phyloP scores from a whole-genome alignment of 2,797 vertebrate genomes.

The Etheostoma perlongum region DNA sequence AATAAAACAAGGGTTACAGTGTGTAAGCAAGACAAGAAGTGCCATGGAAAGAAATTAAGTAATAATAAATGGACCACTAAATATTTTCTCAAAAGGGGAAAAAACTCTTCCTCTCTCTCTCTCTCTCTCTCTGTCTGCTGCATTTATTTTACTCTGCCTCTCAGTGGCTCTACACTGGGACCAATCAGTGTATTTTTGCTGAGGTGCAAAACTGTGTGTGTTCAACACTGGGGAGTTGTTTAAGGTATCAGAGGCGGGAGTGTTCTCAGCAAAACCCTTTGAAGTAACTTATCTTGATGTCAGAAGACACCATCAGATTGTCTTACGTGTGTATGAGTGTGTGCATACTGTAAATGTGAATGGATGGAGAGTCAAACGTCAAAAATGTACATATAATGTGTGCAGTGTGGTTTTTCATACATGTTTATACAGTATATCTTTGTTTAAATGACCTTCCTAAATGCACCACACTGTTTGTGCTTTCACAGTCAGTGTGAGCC shows the following conservation, averaged over 20 bases:
- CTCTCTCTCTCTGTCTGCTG: conserved; percentile 9
- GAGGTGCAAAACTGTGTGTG: conserved; percentile 53
- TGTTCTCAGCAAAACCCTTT: conserved; percentile 62
- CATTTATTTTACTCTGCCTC: conserved; percentile 37
- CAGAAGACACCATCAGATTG: conserved; percentile 68
- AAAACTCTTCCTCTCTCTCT: neutral
- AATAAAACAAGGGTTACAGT: conserved; percentile 42
- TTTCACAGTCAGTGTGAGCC: neutral
- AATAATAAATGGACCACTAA: conserved; percentile 58
- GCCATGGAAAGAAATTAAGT: conserved; percentile 34
- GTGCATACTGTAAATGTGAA: conserved; percentile 7
- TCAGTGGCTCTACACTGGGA: conserved; percentile 72
- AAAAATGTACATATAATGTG: conserved; percentile 1
- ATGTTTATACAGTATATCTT: conserved; percentile 2
- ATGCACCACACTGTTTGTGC: neutral
- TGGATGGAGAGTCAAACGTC: conserved; percentile 17
- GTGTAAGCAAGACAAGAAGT: conserved; percentile 36
- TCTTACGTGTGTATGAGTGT: conserved; percentile 26
- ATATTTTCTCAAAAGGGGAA: conserved; percentile 47
- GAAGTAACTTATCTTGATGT: conserved; percentile 69
- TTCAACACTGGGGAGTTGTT: conserved; percentile 62
- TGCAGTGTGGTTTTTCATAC: conserved; percentile 6
- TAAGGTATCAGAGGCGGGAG: conserved; percentile 67
- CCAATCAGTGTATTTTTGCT: conserved; percentile 77
- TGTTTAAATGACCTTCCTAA: neutral